These are phyloP conservation scores for Aplysina aerophoba DNA, from an alignment of 37 sponge, comb jelly and placozoan species.

Conservation along the genomic window DNA sequence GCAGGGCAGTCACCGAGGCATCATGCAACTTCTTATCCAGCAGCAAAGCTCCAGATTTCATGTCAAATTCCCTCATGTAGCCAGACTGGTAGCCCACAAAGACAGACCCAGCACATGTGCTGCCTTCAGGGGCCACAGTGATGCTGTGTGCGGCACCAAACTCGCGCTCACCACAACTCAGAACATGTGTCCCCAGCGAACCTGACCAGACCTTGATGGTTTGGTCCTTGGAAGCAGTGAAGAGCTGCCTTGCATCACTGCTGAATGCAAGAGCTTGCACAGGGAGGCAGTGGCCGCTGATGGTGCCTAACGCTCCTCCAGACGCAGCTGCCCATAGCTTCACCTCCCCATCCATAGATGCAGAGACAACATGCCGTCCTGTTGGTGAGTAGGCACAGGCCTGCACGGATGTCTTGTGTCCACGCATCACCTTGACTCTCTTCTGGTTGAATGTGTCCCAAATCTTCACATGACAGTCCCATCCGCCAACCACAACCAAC, in stretches of 20 bases:
- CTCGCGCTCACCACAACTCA: slow-evolving; percentile 30
- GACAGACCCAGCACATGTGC: slow-evolving; percentile 10
- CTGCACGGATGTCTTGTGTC: slow-evolving; percentile 85
- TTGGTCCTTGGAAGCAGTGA: slow-evolving; percentile 86
- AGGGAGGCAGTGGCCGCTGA: slow-evolving; percentile 82
- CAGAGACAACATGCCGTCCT: slow-evolving; percentile 89
- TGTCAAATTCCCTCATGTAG: slow-evolving; percentile 55
- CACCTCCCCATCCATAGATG: slow-evolving; percentile 89
- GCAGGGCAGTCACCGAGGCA: slow-evolving; percentile 25
- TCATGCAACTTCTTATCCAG: slow-evolving; percentile 50
- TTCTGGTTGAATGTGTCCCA: slow-evolving; percentile 89
- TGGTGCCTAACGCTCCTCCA: slow-evolving; percentile 74
- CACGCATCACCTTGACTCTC: slow-evolving; percentile 80
- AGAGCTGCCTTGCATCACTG: slow-evolving; percentile 73
- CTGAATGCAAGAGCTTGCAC: slow-evolving; percentile 76
- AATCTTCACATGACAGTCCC: slow-evolving; percentile 83
- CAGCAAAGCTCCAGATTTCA: slow-evolving; percentile 40
- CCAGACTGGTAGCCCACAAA: slow-evolving; percentile 78
- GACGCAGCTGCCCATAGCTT: slow-evolving; percentile 82
- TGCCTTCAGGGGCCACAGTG: background rate
- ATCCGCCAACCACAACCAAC: slow-evolving; percentile 82
- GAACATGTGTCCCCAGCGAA: slow-evolving; percentile 60
- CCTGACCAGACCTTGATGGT: slow-evolving; percentile 88
- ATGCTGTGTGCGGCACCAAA: slow-evolving; percentile 57
- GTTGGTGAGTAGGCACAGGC: slow-evolving; percentile 81